phyloP scores from a whole-genome alignment of 2,888 invertebrate genomes.

The Tubulanus polymorphus region DNA sequence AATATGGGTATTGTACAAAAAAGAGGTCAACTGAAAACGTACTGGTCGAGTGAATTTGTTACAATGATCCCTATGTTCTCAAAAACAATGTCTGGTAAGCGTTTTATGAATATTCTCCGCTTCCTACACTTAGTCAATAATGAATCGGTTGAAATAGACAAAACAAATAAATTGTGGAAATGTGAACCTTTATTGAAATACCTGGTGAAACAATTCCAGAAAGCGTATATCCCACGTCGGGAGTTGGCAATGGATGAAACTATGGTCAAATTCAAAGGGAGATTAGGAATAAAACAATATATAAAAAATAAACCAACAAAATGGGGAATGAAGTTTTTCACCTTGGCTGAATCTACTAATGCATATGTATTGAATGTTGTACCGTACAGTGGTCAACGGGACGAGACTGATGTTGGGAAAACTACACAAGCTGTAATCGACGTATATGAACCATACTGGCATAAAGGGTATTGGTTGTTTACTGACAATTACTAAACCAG shows the following conservation, averaged over 20 bases:
- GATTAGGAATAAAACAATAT: not conserved
- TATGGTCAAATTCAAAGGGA: conserved; percentile 6
- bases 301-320: conserved; percentile 11
- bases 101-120: conserved; percentile 1
- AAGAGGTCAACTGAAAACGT: not conserved
- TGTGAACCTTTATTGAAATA: not conserved
- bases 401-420: not conserved
- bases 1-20: conserved; percentile 1
- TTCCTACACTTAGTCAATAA: conserved; percentile 5
- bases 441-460: not conserved
- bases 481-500: conserved; percentile 5
- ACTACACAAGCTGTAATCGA: not conserved
- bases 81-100: not conserved
- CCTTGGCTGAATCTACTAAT: not conserved
- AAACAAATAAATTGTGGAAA: conserved; percentile 4
- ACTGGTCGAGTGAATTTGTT: conserved; percentile 2
- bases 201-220: not conserved
- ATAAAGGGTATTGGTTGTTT: not conserved
- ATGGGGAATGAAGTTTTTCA: conserved; percentile 18
- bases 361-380: conserved; percentile 1
- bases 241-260: conserved; percentile 3
- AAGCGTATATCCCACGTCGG: not conserved
- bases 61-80: not conserved
- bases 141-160: not conserved
- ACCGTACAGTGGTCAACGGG: not conserved